Conservation (phyloP, 2,888 invertebrate species). For the Hydrotaea cyrtoneurina region DNA sequence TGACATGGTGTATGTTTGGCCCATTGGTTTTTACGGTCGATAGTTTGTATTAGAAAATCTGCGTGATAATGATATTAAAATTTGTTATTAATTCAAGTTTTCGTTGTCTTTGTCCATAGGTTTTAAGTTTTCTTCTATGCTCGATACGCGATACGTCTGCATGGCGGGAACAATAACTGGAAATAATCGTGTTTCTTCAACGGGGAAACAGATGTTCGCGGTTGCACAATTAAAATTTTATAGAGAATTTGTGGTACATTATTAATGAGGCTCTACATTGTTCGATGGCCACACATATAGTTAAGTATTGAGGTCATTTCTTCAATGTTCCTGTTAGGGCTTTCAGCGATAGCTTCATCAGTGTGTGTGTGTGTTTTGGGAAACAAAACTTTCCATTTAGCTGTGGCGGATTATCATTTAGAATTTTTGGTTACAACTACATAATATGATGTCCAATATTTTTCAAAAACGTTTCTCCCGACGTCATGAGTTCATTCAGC, state of each 20-base stretch:
- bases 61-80: background rate
- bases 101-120: background rate
- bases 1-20: too few relatives aligned
- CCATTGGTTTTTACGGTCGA: background rate
- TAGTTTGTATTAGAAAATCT: background rate
- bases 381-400: too few relatives aligned
- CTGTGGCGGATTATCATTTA: too few relatives aligned
- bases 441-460: background rate
- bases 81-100: background rate
- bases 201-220: constrained; percentile 43
- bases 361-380: too few relatives aligned
- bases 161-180: too few relatives aligned
- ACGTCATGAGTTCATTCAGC: too few relatives aligned
- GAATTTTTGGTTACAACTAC: too few relatives aligned
- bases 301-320: constrained; percentile 33
- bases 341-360: too few relatives aligned
- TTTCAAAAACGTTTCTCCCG: background rate
- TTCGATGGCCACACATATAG: background rate
- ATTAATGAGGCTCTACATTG: background rate
- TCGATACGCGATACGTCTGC: too few relatives aligned
- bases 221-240: constrained; percentile 52
- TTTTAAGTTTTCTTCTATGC: background rate
- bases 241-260: background rate
- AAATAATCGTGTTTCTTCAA: background rate
- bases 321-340: background rate